Evolutionary conservation across 1,140 invertebrate species (phyloP).

Genomic region (Carposina sasakii): DNA sequence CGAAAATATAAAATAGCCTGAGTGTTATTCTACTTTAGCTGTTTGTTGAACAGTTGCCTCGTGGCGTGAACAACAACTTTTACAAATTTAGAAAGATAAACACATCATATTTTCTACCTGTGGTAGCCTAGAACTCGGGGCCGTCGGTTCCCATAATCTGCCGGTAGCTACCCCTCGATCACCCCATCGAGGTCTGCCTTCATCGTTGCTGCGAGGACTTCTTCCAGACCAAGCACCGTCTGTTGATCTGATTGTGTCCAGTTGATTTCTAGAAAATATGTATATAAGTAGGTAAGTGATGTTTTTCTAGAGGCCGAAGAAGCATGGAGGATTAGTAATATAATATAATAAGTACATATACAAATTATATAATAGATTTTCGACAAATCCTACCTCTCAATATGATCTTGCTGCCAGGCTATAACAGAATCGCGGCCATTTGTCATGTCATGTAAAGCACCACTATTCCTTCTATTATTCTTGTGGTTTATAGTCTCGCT

Average conservation of each 20-base stretch:
- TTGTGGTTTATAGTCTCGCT: constrained; percentile 77
- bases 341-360: no score
- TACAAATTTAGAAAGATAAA: no score
- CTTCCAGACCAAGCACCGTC: constrained; percentile 50
- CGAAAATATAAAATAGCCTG: no score
- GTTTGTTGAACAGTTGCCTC: no score
- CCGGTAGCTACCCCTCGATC: constrained; percentile 76
- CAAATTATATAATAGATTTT: background rate
- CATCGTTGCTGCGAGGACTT: constrained; percentile 57
- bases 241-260: constrained; percentile 25
- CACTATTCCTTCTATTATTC: constrained; percentile 37
- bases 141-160: constrained; percentile 78
- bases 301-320: no score
- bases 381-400: constrained; percentile 38
- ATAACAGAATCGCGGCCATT: constrained; percentile 40
- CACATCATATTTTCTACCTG: constrained; percentile 59
- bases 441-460: constrained; percentile 34
- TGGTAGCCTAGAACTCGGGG: constrained; percentile 57
- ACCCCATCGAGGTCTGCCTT: constrained; percentile 79
- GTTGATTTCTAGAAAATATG: constrained; percentile 25
- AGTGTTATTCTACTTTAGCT: no score
- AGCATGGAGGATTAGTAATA: no score
- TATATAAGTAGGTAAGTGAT: no score
- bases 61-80: no score
- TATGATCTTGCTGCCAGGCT: constrained; percentile 51